Base-by-base conservation (phyloP, 2,113 vertebrate genomes). In the Pelusios castaneus region DNA sequence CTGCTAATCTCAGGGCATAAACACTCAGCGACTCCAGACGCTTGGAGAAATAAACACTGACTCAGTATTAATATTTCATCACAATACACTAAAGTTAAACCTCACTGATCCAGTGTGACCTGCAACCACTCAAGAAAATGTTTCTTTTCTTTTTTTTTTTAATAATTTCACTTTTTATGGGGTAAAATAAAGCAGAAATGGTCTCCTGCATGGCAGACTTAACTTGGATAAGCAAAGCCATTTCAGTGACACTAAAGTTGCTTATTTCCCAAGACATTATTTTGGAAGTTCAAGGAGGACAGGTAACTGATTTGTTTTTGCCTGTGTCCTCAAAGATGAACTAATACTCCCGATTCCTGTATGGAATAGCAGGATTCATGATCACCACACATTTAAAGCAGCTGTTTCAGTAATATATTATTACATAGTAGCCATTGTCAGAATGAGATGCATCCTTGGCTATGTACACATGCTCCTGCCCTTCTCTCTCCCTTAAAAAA, bases 61-160 rank as follows among this genome's bases (percentile, higher is more conserved):
- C 96, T 95, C 8, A 43, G 83, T 97, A 98, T 98, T 98, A 98
- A 98, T 98, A 98, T 98, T 98, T 98, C 95, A 98, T 96, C 95
- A 96, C 94, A 96, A 95, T 95, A 97, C 89, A 97, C 97, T 97
- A 94, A 95, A 97, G 97, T 97, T 97, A 98, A 98, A 97, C 95
- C 94, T 98, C 87, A 29, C 95, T 98, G 97, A 98, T 98, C 95
- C 98, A 98, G 95, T 97, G 95, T 97, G 98, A 98, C 98, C 97
- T 94, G 94, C 92, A 97, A 95, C 91, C 97, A 98, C 97, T 98
- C 98, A 98, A 97, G 97, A 98, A 97, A 96, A 97, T 94, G 95
- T 93, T 97, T 94, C 77, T 63, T 96, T 94, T 92, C 14, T 82
- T 96, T 85, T 89, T 91, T 95, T 95, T 91, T 96, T 97, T 96